Evolutionary conservation across 1,140 invertebrate genomes (phyloP).

Genomic region (Drosophila melanogaster): Release_6_plus_ISO1_MT NC_004354.4:16422001-16422500

Average conservation of each 20-base stretch:
- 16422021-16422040: background rate
- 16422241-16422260: conserved; percentile 43
- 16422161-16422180: conserved; percentile 75
- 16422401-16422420: too few species aligned
- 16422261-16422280: conserved; percentile 44
- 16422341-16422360: too few species aligned
- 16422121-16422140: background rate
- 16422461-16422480: too few species aligned
- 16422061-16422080: background rate
- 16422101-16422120: too few species aligned
- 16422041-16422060: conserved; percentile 2
- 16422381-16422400: too few species aligned
- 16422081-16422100: background rate
- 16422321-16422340: too few species aligned
- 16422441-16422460: too few species aligned
- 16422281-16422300: conserved; percentile 12
- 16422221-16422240: conserved; percentile 49
- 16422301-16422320: too few species aligned
- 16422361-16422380: too few species aligned
- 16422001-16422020: conserved; percentile 23
- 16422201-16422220: conserved; percentile 32
- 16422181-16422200: conserved; percentile 37
- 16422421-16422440: too few species aligned
- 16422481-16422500: too few species aligned
- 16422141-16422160: conserved; percentile 17